A percentile compares a stretch with the other conserved stretches of the same genome.
These are phyloP conservation scores for Hedya salicella DNA, from an alignment of 2,888 invertebrate genomes.

Conservation along the genomic window DNA sequence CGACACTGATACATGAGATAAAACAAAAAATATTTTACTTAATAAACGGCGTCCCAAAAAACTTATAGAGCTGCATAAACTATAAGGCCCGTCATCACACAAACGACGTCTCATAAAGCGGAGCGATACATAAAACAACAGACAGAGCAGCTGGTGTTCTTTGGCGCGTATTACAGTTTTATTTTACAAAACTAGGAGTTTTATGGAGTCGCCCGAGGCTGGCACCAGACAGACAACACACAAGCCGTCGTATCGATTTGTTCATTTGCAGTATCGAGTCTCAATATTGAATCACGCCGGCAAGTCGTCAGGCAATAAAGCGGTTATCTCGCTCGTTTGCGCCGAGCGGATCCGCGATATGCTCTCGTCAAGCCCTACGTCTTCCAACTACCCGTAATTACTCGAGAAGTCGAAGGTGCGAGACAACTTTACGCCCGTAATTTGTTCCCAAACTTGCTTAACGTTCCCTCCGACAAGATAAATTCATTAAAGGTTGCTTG, in stretches of 20 bases:
- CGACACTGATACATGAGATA: constrained; percentile 11
- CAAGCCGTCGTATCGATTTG: constrained; percentile 45
- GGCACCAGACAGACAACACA: constrained; percentile 51
- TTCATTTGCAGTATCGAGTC: constrained; percentile 58
- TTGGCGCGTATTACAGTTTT: constrained; percentile 66
- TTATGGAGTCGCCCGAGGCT: constrained; percentile 58
- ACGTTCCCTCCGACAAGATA: constrained; percentile 80
- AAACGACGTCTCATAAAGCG: constrained; percentile 67
- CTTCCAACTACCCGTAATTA: constrained; percentile 70
- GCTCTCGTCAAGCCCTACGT: constrained; percentile 62
- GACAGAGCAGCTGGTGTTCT: constrained; percentile 65
- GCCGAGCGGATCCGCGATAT: constrained; percentile 71
- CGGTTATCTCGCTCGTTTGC: constrained; percentile 77
- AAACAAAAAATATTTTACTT: constrained; percentile 6
- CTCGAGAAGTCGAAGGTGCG: constrained; percentile 69
- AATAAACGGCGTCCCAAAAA: constrained; percentile 21
- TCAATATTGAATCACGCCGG: constrained; percentile 69
- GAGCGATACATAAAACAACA: constrained; percentile 69
- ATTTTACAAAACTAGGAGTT: constrained; percentile 70
- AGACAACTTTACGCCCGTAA: constrained; percentile 78
- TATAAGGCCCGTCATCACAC: constrained; percentile 60
- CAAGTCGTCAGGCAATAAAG: constrained; percentile 77
- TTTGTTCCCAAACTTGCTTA: constrained; percentile 80
- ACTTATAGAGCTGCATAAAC: constrained; percentile 52
- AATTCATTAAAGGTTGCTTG: constrained; percentile 77